Base-by-base conservation (phyloP, 2,113 vertebrate genomes). In the Oreochromis aureus region DNA sequence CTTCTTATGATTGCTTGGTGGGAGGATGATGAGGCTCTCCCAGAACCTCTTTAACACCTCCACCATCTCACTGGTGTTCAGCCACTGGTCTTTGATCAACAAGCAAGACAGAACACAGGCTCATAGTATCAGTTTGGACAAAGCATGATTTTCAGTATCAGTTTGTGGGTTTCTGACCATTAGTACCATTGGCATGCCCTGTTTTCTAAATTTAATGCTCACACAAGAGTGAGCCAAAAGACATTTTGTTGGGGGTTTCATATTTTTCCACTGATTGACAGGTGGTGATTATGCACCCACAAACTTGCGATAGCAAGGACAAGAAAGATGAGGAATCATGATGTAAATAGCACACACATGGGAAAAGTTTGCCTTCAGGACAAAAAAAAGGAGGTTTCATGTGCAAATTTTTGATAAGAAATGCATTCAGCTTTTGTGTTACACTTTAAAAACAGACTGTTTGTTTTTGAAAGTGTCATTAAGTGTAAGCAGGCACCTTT, bases 1-100 rank as follows among this genome's bases (percentile, higher is more conserved):
- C 82, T 79, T 90, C 81, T 76, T 39, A 46, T 73, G 91, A 95
- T 90, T 89, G 89, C 81, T 91, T 92, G 84, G 54, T 18, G 39
- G 63, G 81, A 81, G 87, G 80, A 90, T 44, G 89, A 89, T 79
- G 36, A 91, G 83, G 66, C 69, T 87, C 87, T 41, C 10, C 73
- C 73, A 36, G 84, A 61, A 90, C 83, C 89, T 89, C 32, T 84
- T 79, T 82, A 66, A 82, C 87, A 89, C 85, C 58, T 84, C 61
- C 58, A 81, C 51, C 76, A 76, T 48, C 54, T 80, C 56, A 69
- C 8, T 53, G 44, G 58, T 41, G 48, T 73, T 84, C 66, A 91
- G 78, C 79, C 55, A 81, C 80, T 59, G 73, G 30, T 80, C 58
- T 76, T 69, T 76, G 58, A 80, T 61, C n/a, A 27, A 18, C 81